Percentiles rank a stretch among this genome's conserved stretches.
Conservation (phyloP, 2,888 invertebrate genomes). For the Aproaerema taeniolella region DNA sequence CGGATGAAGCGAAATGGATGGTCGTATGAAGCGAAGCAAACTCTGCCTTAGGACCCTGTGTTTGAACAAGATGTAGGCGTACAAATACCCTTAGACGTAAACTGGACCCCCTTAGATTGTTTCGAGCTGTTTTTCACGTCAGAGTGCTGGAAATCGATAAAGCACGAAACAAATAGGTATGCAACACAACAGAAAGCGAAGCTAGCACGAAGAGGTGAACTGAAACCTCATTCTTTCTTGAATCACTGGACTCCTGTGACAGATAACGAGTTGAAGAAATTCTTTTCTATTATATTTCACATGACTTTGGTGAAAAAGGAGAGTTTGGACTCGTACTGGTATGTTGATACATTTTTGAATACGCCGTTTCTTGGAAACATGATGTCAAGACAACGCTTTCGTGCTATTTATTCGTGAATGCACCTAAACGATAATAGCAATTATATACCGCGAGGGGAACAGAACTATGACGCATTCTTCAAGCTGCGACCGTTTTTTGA, state of each 20-base stretch:
- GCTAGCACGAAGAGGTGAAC: not conserved
- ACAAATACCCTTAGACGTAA: not conserved
- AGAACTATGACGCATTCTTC: too few species aligned
- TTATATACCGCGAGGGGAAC: constrained; percentile 19
- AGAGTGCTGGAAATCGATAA: not conserved
- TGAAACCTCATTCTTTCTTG: constrained; percentile 7
- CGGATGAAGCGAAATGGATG: not conserved
- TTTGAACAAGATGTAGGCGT: not conserved
- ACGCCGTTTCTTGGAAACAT: constrained; percentile 18
- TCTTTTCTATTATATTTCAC: constrained; percentile 16
- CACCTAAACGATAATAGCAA: constrained; percentile 21
- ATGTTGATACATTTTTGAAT: constrained; percentile 17
- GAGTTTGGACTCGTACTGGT: constrained; percentile 23
- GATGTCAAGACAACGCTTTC: constrained; percentile 20
- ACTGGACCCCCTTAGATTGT: not conserved
- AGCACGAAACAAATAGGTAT: not conserved
- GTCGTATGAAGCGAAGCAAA: not conserved
- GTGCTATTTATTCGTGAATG: constrained; percentile 22
- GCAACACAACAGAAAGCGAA: constrained; percentile 11
- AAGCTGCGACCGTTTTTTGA: too few species aligned
- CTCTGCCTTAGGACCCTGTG: not conserved
- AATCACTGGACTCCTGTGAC: constrained; percentile 19
- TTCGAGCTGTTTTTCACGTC: not conserved
- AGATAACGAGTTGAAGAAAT: constrained; percentile 13
- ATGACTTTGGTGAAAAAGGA: constrained; percentile 20